phyloP scores from a whole-genome alignment of 1,140 invertebrate species.

The Chrysomallon squamiferum region DNA sequence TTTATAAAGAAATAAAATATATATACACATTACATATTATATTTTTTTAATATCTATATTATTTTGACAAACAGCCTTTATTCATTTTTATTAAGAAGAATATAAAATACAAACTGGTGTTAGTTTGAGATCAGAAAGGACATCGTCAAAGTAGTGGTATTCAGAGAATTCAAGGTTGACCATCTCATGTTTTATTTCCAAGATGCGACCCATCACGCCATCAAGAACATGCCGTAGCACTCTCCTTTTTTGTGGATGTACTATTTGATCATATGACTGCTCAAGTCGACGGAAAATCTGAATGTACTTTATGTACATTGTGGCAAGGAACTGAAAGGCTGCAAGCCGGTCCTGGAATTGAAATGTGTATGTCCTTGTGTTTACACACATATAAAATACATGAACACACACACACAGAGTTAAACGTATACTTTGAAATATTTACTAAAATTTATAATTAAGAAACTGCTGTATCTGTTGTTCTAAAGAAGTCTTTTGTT shows the following conservation, averaged over 20 bases:
- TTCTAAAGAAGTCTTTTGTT: no score
- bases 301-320: constrained; percentile 80
- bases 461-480: no score
- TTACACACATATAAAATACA: no score
- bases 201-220: constrained; percentile 75
- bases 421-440: no score
- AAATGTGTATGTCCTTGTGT: no score
- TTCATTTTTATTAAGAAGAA: no score
- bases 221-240: constrained; percentile 82
- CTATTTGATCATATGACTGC: constrained; percentile 85
- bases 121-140: constrained; percentile 69
- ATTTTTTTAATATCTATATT: no score
- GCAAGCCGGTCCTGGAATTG: constrained; percentile 57
- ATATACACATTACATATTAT: no score
- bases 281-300: constrained; percentile 78
- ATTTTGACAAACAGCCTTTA: no score
- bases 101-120: constrained; percentile 67
- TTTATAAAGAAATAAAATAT: no score
- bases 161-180: constrained; percentile 86
- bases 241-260: constrained; percentile 90
- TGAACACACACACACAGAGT: no score
- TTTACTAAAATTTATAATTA: no score
- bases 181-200: constrained; percentile 76
- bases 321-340: constrained; percentile 62
- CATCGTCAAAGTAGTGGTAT: constrained; percentile 84